These are phyloP conservation scores for Tichodroma muraria DNA, from an alignment of 2,113 vertebrate species.

Conservation along the genomic window DNA sequence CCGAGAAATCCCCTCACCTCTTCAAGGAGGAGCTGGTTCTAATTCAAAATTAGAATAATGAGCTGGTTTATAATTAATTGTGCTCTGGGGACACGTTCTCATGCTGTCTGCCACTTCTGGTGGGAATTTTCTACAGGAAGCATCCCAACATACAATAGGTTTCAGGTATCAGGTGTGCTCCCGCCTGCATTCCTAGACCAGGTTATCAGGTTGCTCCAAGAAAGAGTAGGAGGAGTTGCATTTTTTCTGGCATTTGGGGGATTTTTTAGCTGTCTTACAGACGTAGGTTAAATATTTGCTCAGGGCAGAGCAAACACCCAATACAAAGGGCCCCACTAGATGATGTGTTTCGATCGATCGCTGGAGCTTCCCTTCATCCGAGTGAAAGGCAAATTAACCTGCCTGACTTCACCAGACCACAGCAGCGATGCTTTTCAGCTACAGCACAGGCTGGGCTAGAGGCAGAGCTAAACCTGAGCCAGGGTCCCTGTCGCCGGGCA, in stretches of 20 bases:
- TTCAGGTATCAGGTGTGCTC: neutral
- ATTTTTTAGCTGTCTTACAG: neutral
- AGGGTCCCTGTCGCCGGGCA: neutral
- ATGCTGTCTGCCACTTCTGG: neutral
- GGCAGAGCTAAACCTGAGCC: neutral
- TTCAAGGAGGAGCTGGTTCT: neutral
- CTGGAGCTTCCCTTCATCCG: neutral
- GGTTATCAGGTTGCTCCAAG: neutral
- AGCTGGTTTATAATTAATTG: neutral
- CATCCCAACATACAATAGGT: neutral
- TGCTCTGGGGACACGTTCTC: neutral
- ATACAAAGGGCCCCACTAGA: neutral
- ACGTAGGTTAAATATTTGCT: slow-evolving; percentile 37
- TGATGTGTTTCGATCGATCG: neutral
- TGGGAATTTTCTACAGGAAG: neutral
- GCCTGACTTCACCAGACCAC: neutral
- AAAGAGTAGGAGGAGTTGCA: neutral
- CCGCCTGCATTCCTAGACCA: neutral
- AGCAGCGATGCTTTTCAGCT: neutral
- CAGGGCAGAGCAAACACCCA: neutral
- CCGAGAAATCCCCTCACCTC: neutral
- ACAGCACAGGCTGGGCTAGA: neutral
- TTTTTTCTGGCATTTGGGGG: neutral
- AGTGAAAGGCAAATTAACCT: neutral
- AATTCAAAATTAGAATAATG: neutral